These are phyloP conservation scores for Chromobotia macracanthus DNA, from an alignment of 2,797 vertebrate species.

Conservation along the genomic window DNA sequence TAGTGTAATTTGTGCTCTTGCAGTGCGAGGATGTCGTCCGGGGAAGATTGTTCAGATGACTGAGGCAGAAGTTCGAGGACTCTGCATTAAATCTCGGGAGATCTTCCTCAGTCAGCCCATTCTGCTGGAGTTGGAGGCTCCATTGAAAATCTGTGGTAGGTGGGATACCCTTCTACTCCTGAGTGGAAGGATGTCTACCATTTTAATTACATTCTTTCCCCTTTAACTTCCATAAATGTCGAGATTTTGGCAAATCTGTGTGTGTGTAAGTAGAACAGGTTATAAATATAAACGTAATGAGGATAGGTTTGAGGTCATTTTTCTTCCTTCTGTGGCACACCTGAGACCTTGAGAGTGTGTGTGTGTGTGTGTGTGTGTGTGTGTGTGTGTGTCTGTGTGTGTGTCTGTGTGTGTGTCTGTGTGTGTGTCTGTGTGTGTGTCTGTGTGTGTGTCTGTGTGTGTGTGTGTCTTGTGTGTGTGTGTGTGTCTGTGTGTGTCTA, in stretches of 20 bases:
- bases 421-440: conserved; percentile 31
- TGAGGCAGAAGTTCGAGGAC: conserved; percentile 94
- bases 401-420: conserved; percentile 41
- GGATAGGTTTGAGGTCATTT: conserved; percentile 47
- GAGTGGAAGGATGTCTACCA: background rate
- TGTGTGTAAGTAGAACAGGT: conserved; percentile 54
- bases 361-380: conserved; percentile 47
- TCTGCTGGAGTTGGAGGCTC: conserved; percentile 94
- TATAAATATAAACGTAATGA: conserved; percentile 56
- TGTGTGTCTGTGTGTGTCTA: background rate
- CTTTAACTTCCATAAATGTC: conserved; percentile 14
- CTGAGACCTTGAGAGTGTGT: conserved; percentile 19
- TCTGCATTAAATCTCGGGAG: conserved; percentile 97
- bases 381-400: conserved; percentile 46
- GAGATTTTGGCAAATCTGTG: conserved; percentile 2
- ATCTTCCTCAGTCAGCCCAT: conserved; percentile 99
- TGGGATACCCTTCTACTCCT: conserved; percentile 35
- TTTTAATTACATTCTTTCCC: conserved; percentile 22
- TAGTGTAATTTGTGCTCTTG: conserved; percentile 51
- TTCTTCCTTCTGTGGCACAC: conserved; percentile 13
- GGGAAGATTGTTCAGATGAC: conserved; percentile 99
- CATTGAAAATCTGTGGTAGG: conserved; percentile 96
- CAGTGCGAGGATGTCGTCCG: conserved; percentile 97
- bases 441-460: conserved; percentile 47
- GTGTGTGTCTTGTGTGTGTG: conserved; percentile 52